Conservation (phyloP, 2,797 vertebrate genomes). For the Myotis pilosus region DNA sequence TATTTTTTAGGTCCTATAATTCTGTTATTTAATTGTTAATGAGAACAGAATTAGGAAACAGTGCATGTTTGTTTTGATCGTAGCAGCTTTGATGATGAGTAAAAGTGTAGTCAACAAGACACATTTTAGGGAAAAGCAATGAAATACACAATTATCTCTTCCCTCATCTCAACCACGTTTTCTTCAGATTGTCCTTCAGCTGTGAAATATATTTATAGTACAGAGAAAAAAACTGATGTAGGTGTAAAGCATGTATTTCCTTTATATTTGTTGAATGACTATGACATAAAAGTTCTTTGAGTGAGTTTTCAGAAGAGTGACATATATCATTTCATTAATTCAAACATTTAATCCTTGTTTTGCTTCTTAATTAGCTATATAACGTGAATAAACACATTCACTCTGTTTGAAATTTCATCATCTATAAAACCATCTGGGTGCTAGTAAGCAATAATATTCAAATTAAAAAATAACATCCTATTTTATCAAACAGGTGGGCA, state of each 20-base stretch:
- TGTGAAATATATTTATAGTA: background rate
- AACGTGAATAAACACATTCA: background rate
- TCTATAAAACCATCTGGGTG: slow-evolving; percentile 22
- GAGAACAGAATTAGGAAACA: background rate
- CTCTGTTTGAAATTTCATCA: background rate
- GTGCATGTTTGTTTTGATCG: background rate
- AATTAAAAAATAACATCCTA: background rate
- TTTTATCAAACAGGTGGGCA: background rate
- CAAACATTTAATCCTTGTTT: background rate
- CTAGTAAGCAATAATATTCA: background rate
- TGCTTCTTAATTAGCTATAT: slow-evolving; percentile 30
- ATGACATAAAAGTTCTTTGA: background rate
- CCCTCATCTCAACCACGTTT: background rate
- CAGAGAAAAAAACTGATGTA: background rate
- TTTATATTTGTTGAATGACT: background rate
- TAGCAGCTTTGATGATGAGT: background rate
- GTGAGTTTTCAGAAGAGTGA: background rate
- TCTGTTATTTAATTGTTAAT: slow-evolving; percentile 19
- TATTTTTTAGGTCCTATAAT: background rate
- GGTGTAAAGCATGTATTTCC: background rate
- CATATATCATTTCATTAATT: slow-evolving; percentile 13
- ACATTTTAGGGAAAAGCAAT: slow-evolving; percentile 4
- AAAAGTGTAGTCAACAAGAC: background rate
- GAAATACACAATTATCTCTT: background rate
- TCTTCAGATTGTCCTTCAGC: background rate